These are phyloP conservation scores for Oriolus oriolus DNA, from an alignment of 2,113 vertebrate genomes.

Conservation along the genomic window DNA sequence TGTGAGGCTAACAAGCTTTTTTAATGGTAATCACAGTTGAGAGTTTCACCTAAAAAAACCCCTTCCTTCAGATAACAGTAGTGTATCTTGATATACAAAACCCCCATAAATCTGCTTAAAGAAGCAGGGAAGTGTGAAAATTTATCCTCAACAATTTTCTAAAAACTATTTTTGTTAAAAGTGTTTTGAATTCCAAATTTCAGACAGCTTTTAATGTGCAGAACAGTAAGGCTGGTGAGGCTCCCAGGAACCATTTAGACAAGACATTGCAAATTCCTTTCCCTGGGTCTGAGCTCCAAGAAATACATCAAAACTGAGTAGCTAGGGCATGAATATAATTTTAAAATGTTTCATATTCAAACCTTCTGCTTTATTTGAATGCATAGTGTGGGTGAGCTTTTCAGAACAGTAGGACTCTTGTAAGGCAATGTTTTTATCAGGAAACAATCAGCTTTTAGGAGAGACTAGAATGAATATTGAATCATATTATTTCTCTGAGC, in stretches of 20 bases:
- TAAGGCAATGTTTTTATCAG: background rate
- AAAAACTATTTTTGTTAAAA: background rate
- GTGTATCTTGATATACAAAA: background rate
- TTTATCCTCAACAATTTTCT: background rate
- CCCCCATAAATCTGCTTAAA: background rate
- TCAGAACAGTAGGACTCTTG: background rate
- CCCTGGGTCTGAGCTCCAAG: background rate
- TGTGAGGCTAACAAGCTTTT: background rate
- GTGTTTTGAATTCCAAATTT: background rate
- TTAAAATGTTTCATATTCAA: background rate
- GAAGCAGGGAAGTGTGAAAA: background rate
- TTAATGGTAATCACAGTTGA: background rate
- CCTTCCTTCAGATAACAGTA: background rate
- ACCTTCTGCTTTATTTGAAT: background rate
- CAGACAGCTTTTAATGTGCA: background rate
- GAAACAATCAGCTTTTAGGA: background rate
- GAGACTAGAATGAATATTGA: background rate
- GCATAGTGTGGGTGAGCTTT: background rate
- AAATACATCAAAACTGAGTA: background rate
- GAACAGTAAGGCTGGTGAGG: background rate
- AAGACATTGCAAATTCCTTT: background rate
- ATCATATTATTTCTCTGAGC: background rate
- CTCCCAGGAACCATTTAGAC: background rate
- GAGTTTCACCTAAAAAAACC: background rate
- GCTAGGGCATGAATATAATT: background rate